These are phyloP conservation scores for Drosophila greeni DNA, from an alignment of 2,888 invertebrate genomes.

Conservation along the genomic window DNA sequence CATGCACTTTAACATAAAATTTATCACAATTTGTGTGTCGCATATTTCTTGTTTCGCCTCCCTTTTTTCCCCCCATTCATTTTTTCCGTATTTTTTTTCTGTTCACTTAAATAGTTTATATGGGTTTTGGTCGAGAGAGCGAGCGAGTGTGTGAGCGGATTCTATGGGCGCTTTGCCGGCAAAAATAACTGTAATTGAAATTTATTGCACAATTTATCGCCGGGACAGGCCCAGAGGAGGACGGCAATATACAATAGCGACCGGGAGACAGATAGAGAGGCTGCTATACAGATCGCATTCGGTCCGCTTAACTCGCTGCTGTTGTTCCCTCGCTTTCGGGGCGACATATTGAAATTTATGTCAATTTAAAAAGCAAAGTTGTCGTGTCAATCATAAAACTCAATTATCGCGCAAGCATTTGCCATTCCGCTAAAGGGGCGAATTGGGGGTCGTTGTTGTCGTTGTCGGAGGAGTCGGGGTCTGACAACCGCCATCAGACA, in stretches of 20 bases:
- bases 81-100: conserved; percentile 35
- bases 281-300: conserved; percentile 36
- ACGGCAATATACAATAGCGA: conserved; percentile 23
- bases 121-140: conserved; percentile 33
- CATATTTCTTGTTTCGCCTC: conserved; percentile 61
- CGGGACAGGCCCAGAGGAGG: conserved; percentile 59
- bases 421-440: conserved; percentile 23
- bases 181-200: conserved; percentile 77
- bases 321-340: conserved; percentile 34
- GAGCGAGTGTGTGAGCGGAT: conserved; percentile 22
- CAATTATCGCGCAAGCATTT: conserved; percentile 62
- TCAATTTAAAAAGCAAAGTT: conserved; percentile 75
- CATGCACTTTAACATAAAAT: conserved; percentile 77
- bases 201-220: conserved; percentile 78
- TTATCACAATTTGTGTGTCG: conserved; percentile 76
- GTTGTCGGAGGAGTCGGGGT: conserved; percentile 1
- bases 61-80: conserved; percentile 7
- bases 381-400: conserved; percentile 75
- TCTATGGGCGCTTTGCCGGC: conserved; percentile 53
- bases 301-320: conserved; percentile 40
- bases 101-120: conserved; percentile 39
- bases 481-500: conserved; percentile 37
- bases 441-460: conserved; percentile 17
- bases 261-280: conserved; percentile 32
- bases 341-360: conserved; percentile 77